A percentile compares a stretch with the other conserved stretches of the same genome.
Conservation (phyloP, 2,888 invertebrate genomes). For the Crocallis elinguaria region DNA sequence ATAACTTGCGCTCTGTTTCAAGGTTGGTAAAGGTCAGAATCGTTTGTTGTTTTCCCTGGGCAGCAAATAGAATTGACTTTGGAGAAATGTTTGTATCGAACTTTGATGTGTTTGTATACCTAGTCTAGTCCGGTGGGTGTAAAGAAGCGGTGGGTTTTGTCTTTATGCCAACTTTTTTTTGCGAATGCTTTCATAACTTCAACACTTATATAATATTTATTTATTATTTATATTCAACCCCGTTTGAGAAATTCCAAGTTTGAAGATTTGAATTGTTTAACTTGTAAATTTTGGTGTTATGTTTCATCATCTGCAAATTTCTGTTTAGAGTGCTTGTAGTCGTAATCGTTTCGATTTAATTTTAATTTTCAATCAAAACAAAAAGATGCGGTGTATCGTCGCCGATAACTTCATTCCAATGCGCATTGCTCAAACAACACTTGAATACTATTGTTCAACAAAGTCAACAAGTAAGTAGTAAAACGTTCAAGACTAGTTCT, state of each 20-base stretch:
- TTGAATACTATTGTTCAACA: constrained; percentile 12
- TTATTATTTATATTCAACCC: too few relatives aligned
- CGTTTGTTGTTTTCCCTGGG: background rate
- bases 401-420: background rate
- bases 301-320: too few relatives aligned
- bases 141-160: constrained; percentile 1
- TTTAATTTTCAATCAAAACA: too few relatives aligned
- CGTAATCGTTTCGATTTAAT: too few relatives aligned
- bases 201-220: background rate
- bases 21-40: constrained; percentile 18
- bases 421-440: constrained; percentile 1
- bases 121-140: background rate
- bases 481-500: constrained; percentile 24
- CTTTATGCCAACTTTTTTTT: constrained; percentile 7
- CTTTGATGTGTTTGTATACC: background rate
- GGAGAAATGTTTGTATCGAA: background rate
- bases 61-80: constrained; percentile 8
- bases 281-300: too few relatives aligned
- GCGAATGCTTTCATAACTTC: background rate
- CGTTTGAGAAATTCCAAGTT: too few relatives aligned
- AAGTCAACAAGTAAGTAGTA: constrained; percentile 5
- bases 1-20: constrained; percentile 15
- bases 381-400: too few relatives aligned
- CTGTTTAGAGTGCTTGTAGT: too few relatives aligned
- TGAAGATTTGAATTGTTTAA: too few relatives aligned